phyloP scores from a whole-genome alignment of 2,113 vertebrate species.

The Nymphicus hollandicus region DNA sequence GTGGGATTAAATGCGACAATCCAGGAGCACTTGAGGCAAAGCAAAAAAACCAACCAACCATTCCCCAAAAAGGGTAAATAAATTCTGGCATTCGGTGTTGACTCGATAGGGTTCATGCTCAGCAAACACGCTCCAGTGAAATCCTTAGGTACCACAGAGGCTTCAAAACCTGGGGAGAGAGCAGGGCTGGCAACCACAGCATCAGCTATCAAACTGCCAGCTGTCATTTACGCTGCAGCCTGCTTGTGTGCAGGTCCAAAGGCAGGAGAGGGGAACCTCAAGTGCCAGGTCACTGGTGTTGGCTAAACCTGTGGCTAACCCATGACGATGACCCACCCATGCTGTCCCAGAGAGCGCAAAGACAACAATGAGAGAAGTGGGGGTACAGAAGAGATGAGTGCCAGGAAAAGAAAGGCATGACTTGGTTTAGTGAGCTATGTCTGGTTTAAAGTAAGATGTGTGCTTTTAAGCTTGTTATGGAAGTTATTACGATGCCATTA shows the following conservation, averaged over 20 bases:
- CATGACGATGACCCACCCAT: accelerated
- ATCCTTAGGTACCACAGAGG: neutral
- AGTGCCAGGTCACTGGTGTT: neutral
- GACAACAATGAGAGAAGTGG: neutral
- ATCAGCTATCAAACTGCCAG: neutral
- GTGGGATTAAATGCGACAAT: neutral
- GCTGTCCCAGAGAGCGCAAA: neutral
- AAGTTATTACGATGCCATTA: neutral
- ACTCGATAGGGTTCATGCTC: neutral
- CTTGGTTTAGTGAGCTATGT: neutral
- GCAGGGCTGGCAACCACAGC: neutral
- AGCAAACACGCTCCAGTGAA: neutral
- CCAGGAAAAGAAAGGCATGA: neutral
- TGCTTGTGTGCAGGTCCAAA: neutral
- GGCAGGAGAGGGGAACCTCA: accelerated
- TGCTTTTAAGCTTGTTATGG: neutral
- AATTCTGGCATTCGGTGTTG: accelerated
- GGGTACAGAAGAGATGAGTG: neutral
- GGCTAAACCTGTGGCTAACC: neutral
- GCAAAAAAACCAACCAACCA: neutral
- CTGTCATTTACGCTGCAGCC: neutral
- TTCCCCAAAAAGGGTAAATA: neutral
- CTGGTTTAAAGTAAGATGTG: neutral
- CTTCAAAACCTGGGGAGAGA: neutral
- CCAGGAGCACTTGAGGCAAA: neutral